These are phyloP conservation scores for Phymastichus coffea DNA, from an alignment of 1,140 invertebrate genomes.

Conservation along the genomic window DNA sequence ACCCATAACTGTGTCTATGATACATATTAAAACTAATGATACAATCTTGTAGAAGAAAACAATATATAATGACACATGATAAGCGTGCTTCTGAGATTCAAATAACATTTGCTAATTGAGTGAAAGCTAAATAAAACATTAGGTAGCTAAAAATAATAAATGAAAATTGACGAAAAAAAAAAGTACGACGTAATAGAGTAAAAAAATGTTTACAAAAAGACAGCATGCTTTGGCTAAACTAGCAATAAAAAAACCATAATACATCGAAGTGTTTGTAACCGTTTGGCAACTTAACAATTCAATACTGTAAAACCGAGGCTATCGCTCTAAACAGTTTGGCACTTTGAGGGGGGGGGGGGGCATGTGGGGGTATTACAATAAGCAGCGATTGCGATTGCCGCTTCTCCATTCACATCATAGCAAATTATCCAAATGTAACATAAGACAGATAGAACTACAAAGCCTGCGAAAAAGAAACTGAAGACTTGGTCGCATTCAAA, in stretches of 20 bases:
- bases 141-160: not conserved
- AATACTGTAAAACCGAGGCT: constrained; percentile 15
- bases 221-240: constrained; percentile 8
- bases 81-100: constrained; percentile 5
- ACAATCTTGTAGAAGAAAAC: not conserved
- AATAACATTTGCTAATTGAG: constrained; percentile 1
- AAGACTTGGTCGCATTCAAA: too few species aligned
- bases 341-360: too few species aligned
- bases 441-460: constrained; percentile 4
- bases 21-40: constrained; percentile 1
- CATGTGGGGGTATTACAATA: too few species aligned
- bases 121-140: not conserved
- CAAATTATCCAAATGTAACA: constrained; percentile 8
- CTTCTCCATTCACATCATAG: too few species aligned
- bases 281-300: constrained; percentile 11
- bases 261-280: not conserved
- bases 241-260: constrained; percentile 1
- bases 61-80: not conserved
- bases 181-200: not conserved
- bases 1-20: not conserved
- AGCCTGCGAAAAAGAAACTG: not conserved
- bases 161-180: not conserved
- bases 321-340: constrained; percentile 18
- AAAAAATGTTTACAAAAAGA: not conserved
- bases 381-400: too few species aligned